Base-by-base conservation (phyloP, 2,113 vertebrate genomes). In the Macrotis lagotis region DNA sequence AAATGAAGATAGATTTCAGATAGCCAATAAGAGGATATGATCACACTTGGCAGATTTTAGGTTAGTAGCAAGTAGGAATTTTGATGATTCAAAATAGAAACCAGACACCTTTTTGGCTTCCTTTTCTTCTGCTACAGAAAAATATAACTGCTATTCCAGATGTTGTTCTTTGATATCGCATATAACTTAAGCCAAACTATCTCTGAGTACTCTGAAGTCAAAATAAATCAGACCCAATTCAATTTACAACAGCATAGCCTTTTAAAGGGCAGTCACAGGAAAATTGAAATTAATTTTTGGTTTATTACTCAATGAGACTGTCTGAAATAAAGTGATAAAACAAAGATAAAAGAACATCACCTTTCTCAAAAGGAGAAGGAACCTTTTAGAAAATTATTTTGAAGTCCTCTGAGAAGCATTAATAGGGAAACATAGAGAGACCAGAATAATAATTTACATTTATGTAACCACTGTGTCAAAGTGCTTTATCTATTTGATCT, bases 241-340 rank as follows among this genome's bases (percentile, higher is more conserved):
- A 83, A 83, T 83, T 83, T 83, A 83, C 66, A 83, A 83, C 66
- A 83, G 66, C 66, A 83, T 19, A 83, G 66, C n/a, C n/a, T 83
- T 83, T 83, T 83, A 83, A 83, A 83, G 66, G 44, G 66, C 66
- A 83, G 66, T 83, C 66, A 83, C 66, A 83, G 66, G 66, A 83
- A 83, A 83, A 83, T 83, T 83, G n/a, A 83, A 44, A 83, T 83
- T 83, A 83, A 83, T 83, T 83, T 83, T 83, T 83, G n/a, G 66
- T n/a, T 83, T 83, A 83, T 83, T 83, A 83, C 66, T n/a, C 66
- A 83, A 83, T n/a, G 44, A 44, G n/a, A 44, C 66, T 83, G 16
- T 83, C 66, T 83, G 66, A 83, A 83, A 83, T 83, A 44, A 83
- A 83, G 19, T 44, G 66, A 44, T 44, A 83, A 83, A 83, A 83